Evolutionary conservation across 2,113 vertebrate species (phyloP), one percentile per base, ranked within the genome.

Genomic region (Taxidea taxus): DNA sequence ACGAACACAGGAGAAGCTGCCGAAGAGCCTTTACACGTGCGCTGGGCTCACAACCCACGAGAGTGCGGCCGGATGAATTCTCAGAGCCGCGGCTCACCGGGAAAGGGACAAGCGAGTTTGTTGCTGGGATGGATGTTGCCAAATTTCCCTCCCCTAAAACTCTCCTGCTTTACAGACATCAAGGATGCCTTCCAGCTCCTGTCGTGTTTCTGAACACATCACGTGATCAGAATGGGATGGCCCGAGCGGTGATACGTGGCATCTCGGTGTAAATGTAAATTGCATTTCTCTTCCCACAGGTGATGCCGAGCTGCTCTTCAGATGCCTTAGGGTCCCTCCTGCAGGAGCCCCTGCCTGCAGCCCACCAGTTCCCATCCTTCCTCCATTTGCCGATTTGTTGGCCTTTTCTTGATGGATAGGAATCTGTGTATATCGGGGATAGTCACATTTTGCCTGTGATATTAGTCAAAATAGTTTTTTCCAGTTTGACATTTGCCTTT

Each of bases 21-120:
- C 14, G 23, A 20, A 85, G 54, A 37, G 60, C 54, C 39, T 20
- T 21, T 25, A 1, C 7, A n/a, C 0, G n/a, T 66, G 21, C 44
- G 6, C 27, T 0, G 1, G 3, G n/a, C n/a, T 80, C 64, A 37
- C 64, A 56, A 31, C n/a, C 44, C 4, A 0, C 27, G 82, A 39
- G 77, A 39, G 13, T 4, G 3, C 51, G 56, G 44, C 15, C 11
- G 37, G 23, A 47, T 7, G 37, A 58, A 44, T 47, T 39, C 47
- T 60, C 68, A n/a, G 81, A 66, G 2, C 31, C 54, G 42, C 25
- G 6, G 29, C 37, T 49, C 29, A 54, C 31, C n/a, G 49, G 83
- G 3, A 27, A 74, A 42, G 39, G 14, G 54, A 16, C 15, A 44
- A 44, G 42, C 29, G 9, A 34, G 11, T 62, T 51, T 62, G 74